phyloP scores from a whole-genome alignment of 2,113 vertebrate species.

The Elephas maximus region DNA sequence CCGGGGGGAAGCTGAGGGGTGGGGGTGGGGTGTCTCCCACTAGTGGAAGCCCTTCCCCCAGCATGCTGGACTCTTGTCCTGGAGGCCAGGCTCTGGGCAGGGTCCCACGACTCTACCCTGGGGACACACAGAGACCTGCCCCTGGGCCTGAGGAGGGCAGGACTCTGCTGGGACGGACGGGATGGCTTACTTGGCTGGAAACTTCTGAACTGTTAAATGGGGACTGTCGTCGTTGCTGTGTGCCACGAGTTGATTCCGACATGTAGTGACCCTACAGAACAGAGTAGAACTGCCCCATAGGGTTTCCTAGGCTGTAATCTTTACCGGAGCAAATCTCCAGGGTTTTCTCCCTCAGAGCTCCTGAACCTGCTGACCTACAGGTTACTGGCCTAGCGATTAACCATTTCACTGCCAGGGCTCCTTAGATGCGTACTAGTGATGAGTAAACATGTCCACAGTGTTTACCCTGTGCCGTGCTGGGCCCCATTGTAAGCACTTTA shows the following conservation, averaged over 20 bases:
- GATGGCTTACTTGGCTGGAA: neutral
- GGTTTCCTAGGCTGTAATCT: neutral
- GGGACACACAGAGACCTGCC: neutral
- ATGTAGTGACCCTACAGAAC: neutral
- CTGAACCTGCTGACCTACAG: too few species aligned
- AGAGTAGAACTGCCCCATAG: neutral
- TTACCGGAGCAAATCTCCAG: too few species aligned
- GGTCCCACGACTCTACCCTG: neutral
- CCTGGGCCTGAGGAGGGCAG: neutral
- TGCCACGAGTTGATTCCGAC: neutral
- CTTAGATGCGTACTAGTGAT: neutral
- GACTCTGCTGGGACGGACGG: accelerated
- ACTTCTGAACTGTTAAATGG: neutral
- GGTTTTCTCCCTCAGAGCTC: neutral
- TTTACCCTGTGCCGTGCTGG: neutral
- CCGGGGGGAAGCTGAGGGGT: neutral
- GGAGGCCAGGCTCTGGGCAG: neutral
- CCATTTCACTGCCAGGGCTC: too few species aligned
- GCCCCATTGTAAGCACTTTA: neutral
- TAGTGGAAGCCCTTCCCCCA: neutral
- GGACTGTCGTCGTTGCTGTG: too few species aligned
- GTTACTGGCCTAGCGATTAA: too few species aligned
- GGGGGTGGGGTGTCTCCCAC: neutral
- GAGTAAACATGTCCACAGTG: accelerated
- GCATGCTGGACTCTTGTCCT: accelerated